Evolutionary conservation across 2,113 vertebrate genomes (phyloP), one percentile per base, ranked within the genome.

Genomic region (Phrynocephalus versicolor): DNA sequence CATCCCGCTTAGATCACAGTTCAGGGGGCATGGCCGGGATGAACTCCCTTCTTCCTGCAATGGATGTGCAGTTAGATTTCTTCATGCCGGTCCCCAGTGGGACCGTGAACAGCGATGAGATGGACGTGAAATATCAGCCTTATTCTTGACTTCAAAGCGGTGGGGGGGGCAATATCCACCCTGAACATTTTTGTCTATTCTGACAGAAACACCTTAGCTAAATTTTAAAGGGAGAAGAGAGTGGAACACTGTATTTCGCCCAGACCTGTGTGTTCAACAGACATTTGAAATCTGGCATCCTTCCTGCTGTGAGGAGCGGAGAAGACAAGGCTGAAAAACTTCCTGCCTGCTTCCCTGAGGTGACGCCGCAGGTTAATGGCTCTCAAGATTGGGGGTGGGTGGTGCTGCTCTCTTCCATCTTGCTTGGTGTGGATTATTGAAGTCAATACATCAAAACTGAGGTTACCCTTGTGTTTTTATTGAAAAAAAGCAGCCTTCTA

Each of bases 361-460:
- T n/a, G 45, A 77, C 62, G 23, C 35, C 27, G 60, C 35, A 7
- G 19, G n/a, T 57, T 84, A 84, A 84, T 84, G 74, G 73, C 60
- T 67, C 74, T 67, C n/a, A 84, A 77, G 62, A 84, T 35, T 13
- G 30, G 39, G 45, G 3, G 3, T 2, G 19, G 45, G 35, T 57
- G 72, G n/a, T n/a, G n/a, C n/a, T 51, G 19, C 35, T 16, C 8
- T 30, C 45, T 58, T 86, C 60, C 37, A 58, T 69, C 60, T 76
- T 88, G 62, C 82, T 83, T 10, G 0, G 0, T 6, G 23, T 58
- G 39, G 73, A 19, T 51, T 60, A 19, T 21, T 37, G 72, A 67
- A 84, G 74, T 25, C 6, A 3, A 58, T 73, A 27, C 72, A 72
- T 70, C 41, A 41, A 81, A 71, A 30, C 41, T n/a, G 33, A 57